These are phyloP conservation scores for Globodera ellingtonae DNA, from an alignment of 1,140 invertebrate genomes.

Conservation along the genomic window DNA sequence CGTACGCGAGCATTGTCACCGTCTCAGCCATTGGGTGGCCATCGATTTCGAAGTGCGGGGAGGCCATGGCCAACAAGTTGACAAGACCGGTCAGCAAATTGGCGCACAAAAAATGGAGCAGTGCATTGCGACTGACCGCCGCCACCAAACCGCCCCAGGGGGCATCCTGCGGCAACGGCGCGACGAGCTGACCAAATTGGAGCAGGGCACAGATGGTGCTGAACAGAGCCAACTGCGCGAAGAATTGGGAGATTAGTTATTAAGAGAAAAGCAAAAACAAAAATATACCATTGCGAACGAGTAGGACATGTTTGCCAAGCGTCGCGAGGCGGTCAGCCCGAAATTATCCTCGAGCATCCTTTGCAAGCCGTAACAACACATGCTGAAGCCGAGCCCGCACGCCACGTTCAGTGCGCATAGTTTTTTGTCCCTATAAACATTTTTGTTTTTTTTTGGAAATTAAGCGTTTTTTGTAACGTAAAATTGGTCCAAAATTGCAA, in stretches of 20 bases:
- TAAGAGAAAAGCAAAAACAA: too few relatives aligned
- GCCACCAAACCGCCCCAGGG: constrained; percentile 18
- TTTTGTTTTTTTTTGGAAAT: too few relatives aligned
- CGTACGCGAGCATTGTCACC: constrained; percentile 6
- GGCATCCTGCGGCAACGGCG: background rate
- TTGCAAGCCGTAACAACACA: constrained; percentile 24
- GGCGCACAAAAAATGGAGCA: constrained; percentile 40
- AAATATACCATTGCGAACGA: constrained; percentile 42
- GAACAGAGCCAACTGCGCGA: constrained; percentile 16
- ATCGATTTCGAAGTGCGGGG: constrained; percentile 16
- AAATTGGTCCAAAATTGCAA: too few relatives aligned
- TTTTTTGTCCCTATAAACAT: constrained; percentile 12
- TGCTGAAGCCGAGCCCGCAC: constrained; percentile 6
- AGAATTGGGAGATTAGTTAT: too few relatives aligned
- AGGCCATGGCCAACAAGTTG: constrained; percentile 9
- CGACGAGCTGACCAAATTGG: constrained; percentile 26
- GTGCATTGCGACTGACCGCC: constrained; percentile 45
- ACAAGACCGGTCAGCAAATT: constrained; percentile 50
- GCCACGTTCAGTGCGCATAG: constrained; percentile 5
- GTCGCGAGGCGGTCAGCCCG: constrained; percentile 23
- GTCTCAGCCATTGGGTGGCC: background rate
- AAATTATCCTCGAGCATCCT: constrained; percentile 27
- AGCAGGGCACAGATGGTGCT: constrained; percentile 13
- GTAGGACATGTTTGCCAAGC: constrained; percentile 38
- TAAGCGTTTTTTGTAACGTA: too few relatives aligned